A percentile compares a stretch with the other conserved stretches of the same genome.
Evolutionary conservation across 2,888 invertebrate species (phyloP).

Genomic region (Lepeophtheirus nordmannii): DNA sequence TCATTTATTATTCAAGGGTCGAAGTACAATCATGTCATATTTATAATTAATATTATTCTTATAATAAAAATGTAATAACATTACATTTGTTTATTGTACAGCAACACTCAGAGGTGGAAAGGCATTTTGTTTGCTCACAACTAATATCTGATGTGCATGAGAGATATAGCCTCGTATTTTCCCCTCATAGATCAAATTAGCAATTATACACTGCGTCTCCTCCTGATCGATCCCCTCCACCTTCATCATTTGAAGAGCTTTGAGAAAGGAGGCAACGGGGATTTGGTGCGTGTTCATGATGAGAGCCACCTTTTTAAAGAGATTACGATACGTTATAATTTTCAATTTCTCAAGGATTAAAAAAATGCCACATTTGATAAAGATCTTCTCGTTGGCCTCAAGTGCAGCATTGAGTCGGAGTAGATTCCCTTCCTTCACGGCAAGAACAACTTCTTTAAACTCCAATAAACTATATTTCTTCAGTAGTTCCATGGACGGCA

Average conservation of each 20-base stretch:
- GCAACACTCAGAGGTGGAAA: constrained; percentile 51
- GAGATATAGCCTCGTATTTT: constrained; percentile 98
- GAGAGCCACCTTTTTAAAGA: constrained; percentile 28
- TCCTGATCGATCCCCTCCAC: constrained; percentile 70
- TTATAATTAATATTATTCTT: background rate
- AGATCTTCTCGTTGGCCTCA: constrained; percentile 71
- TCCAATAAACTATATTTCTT: constrained; percentile 77
- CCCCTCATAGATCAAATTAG: constrained; percentile 87
- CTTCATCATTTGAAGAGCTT: constrained; percentile 55
- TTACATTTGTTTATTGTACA: background rate
- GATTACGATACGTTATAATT: constrained; percentile 59
- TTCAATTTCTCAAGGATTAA: constrained; percentile 90
- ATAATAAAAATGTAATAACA: background rate
- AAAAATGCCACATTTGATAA: constrained; percentile 92
- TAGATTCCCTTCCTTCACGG: constrained; percentile 78
- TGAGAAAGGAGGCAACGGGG: constrained; percentile 64
- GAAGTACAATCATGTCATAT: too few species aligned
- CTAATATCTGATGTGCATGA: constrained; percentile 87
- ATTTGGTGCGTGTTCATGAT: constrained; percentile 56
- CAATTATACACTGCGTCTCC: constrained; percentile 88
- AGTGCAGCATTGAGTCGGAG: constrained; percentile 64
- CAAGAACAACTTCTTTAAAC: constrained; percentile 70
- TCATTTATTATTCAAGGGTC: too few species aligned
- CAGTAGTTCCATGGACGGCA: constrained; percentile 67
- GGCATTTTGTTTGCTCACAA: constrained; percentile 90